Base-by-base conservation (phyloP, 2,113 vertebrate species). In the Macquaria ambigua region DNA sequence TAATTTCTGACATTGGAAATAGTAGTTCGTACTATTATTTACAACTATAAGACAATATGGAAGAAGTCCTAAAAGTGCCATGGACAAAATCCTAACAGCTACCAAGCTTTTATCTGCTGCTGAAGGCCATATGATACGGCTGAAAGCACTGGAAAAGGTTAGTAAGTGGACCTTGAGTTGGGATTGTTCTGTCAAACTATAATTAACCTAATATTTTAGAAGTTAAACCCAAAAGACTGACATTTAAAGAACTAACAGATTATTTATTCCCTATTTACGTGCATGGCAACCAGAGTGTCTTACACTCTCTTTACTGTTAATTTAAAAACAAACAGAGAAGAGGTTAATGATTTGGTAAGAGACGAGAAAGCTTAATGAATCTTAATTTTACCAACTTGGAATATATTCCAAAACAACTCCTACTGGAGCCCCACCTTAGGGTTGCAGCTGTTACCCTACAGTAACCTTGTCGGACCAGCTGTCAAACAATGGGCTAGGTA, bases 381-480 rank as follows among this genome's bases (percentile, higher is more conserved):
- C 4, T 34, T 39, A 1, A 81, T 23, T 23, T 20, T 75, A 28
- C 69, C 23, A 67, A 53, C 37, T 43, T 76, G 34, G 9, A 50
- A 62, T 58, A 4, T 6, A 18, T 64, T 55, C 25, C 20, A 56
- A 31, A 77, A 74, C 64, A 68, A 14, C 23, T 10, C 37, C 34
- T 1, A 55, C 37, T 2, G 7, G 66, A 71, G 52, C 43, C 58
- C 31, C 59, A 53, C 61, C 48, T 28, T 14, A 12, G 18, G 14
- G 21, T 63, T 34, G 31, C 12, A 28, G 8, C 8, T 21, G 43
- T 59, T 66, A 66, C 20, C 52, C 37, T 64, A 31, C 61, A 67
- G 76, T 71, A 48, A 85, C 83, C 71, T 84, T 58, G 48, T 39
- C 23, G 74, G 89, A 89, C 85, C 59, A 23, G 28, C 59, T 75